Evolutionary conservation across 2,113 vertebrate species (phyloP).

Genomic region (Mola mola): DNA sequence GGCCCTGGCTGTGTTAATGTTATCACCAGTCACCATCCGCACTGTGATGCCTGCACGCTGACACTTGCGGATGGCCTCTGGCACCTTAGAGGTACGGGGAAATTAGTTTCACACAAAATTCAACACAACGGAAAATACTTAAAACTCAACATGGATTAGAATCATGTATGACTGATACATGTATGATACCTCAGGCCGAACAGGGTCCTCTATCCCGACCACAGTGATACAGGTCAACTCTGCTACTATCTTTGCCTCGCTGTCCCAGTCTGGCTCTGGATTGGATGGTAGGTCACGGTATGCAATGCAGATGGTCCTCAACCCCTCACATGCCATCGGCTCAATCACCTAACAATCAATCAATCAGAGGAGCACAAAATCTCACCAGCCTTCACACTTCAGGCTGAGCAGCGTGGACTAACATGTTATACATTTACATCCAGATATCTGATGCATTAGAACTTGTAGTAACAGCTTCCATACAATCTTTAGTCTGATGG

Average conservation of each 20-base stretch:
- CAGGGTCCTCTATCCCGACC: slow-evolving; percentile 92
- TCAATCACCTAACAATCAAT: slow-evolving; percentile 85
- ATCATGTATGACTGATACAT: too few species aligned
- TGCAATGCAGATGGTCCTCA: slow-evolving; percentile 90
- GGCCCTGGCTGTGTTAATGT: slow-evolving; percentile 91
- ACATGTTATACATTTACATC: too few species aligned
- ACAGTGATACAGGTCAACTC: slow-evolving; percentile 89
- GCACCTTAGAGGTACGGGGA: slow-evolving; percentile 79
- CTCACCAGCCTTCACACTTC: background rate
- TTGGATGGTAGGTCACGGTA: slow-evolving; percentile 84
- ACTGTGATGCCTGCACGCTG: slow-evolving; percentile 92
- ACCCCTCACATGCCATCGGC: slow-evolving; percentile 90
- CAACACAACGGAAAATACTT: background rate
- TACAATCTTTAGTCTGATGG: too few species aligned
- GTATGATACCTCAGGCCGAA: slow-evolving; percentile 87
- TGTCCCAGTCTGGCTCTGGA: slow-evolving; percentile 90
- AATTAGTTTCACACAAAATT: background rate
- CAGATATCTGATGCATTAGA: too few species aligned
- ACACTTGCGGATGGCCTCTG: slow-evolving; percentile 91
- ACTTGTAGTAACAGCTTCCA: too few species aligned
- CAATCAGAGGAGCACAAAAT: background rate
- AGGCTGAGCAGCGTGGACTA: too few species aligned
- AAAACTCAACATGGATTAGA: background rate
- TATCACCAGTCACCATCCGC: slow-evolving; percentile 93
- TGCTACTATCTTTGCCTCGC: slow-evolving; percentile 85